Evolutionary conservation across 2,113 vertebrate species (phyloP).

Genomic region (Hippocampus guttulatus): DNA sequence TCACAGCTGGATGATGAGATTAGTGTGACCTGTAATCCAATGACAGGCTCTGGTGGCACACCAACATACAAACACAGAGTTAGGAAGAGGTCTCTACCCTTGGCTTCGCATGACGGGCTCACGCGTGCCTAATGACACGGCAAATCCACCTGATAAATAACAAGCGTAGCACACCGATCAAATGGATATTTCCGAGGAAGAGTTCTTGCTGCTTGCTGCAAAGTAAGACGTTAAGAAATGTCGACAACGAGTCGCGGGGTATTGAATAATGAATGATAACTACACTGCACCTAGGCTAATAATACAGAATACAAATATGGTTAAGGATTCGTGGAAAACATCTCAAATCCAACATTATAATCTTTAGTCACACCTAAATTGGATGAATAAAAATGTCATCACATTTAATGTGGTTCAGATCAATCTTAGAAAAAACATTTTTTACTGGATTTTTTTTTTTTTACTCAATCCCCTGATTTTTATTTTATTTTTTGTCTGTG

Average conservation of each 20-base stretch:
- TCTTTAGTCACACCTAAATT: too few species aligned
- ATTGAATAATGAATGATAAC: too few species aligned
- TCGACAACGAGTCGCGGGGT: background rate
- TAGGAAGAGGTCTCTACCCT: constrained; percentile 13
- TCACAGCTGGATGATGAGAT: constrained; percentile 62
- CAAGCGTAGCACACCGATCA: constrained; percentile 13
- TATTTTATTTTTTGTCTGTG: too few species aligned
- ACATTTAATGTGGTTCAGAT: too few species aligned
- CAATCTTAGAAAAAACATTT: too few species aligned
- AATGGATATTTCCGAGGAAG: background rate
- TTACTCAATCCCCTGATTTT: too few species aligned
- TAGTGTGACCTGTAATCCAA: constrained; percentile 65
- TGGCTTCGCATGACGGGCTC: constrained; percentile 26
- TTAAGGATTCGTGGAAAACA: too few species aligned
- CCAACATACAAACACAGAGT: constrained; percentile 11
- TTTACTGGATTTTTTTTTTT: too few species aligned
- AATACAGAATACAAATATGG: too few species aligned
- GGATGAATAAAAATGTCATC: too few species aligned
- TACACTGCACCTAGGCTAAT: too few species aligned
- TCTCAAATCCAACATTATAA: too few species aligned
- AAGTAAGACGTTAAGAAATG: background rate
- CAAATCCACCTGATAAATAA: constrained; percentile 7
- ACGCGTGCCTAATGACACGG: constrained; percentile 32
- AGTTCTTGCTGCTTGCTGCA: background rate
- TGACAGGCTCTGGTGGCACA: constrained; percentile 56